Conservation (phyloP, 2,797 vertebrate genomes). For the Pyrocephalus nanus region DNA sequence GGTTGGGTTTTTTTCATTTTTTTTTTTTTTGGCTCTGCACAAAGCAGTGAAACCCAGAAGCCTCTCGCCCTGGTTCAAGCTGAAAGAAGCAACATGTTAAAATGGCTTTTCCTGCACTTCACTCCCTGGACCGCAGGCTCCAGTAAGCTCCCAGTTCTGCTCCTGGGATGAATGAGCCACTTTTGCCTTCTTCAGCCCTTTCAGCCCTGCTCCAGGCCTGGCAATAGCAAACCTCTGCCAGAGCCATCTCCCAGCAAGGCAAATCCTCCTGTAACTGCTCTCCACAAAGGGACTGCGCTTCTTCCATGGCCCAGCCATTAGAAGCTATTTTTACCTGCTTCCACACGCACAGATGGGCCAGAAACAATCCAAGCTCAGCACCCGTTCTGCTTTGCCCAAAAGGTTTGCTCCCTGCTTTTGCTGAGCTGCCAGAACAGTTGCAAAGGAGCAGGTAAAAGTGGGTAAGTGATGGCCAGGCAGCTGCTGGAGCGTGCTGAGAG, state of each 20-base stretch:
- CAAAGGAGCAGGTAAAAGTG: conserved; percentile 3
- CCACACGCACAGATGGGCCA: conserved; percentile 29
- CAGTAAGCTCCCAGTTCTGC: not conserved
- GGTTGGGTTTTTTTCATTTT: accelerated
- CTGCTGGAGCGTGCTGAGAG: not conserved
- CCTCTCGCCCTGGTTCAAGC: not conserved
- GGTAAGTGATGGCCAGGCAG: conserved; percentile 11
- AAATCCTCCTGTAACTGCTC: not conserved
- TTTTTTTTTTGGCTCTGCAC: conserved; percentile 5
- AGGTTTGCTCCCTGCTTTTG: conserved; percentile 43
- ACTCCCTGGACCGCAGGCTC: not conserved
- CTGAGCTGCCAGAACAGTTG: conserved; percentile 41
- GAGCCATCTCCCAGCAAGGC: not conserved
- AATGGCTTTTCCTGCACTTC: not conserved
- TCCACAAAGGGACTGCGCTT: not conserved
- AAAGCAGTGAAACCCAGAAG: not conserved
- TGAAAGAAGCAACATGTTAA: not conserved
- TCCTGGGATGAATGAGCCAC: not conserved
- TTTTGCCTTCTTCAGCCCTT: not conserved
- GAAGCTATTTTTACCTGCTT: conserved; percentile 45
- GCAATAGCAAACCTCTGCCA: not conserved
- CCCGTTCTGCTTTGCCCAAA: conserved; percentile 39
- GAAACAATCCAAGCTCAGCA: conserved; percentile 56
- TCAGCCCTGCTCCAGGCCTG: not conserved
- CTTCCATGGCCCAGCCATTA: not conserved